These are phyloP conservation scores for Sander lucioperca DNA, from an alignment of 2,113 vertebrate genomes.

Conservation along the genomic window DNA sequence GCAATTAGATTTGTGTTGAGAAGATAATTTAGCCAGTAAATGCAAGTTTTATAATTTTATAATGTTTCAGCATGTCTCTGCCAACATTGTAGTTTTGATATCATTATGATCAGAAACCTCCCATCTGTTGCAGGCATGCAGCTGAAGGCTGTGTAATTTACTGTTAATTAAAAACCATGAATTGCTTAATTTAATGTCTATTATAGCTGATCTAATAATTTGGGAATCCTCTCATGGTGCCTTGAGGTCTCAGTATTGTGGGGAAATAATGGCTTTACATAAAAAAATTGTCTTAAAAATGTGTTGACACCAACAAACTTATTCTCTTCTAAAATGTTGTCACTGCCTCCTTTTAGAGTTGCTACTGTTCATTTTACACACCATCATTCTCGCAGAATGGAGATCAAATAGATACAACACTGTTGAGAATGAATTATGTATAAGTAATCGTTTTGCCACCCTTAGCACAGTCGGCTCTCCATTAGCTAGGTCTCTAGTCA, in stretches of 20 bases:
- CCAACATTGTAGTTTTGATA: constrained; percentile 33
- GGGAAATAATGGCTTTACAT: constrained; percentile 9
- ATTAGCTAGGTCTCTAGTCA: constrained; percentile 17
- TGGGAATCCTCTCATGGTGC: constrained; percentile 4
- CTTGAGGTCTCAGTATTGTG: neutral
- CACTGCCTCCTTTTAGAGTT: neutral
- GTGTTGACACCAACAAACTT: neutral
- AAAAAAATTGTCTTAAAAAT: constrained; percentile 10
- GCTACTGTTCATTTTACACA: constrained; percentile 1
- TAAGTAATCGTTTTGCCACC: constrained; percentile 24
- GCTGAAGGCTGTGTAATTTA: constrained; percentile 44
- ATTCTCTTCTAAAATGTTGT: constrained; percentile 2
- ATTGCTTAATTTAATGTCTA: constrained; percentile 42
- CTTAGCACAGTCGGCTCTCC: constrained; percentile 1
- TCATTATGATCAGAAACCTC: constrained; percentile 40
- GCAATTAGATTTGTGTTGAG: constrained; percentile 36
- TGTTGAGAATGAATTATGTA: constrained; percentile 5
- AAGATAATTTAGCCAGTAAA: constrained; percentile 36
- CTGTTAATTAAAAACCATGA: constrained; percentile 51
- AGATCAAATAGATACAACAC: neutral
- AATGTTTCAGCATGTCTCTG: constrained; percentile 25
- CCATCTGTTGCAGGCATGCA: constrained; percentile 26
- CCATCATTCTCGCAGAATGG: neutral
- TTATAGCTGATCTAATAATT: constrained; percentile 32
- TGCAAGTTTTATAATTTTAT: constrained; percentile 37